phyloP scores from a whole-genome alignment of 2,888 invertebrate species.

The Eupithecia tripunctaria region DNA sequence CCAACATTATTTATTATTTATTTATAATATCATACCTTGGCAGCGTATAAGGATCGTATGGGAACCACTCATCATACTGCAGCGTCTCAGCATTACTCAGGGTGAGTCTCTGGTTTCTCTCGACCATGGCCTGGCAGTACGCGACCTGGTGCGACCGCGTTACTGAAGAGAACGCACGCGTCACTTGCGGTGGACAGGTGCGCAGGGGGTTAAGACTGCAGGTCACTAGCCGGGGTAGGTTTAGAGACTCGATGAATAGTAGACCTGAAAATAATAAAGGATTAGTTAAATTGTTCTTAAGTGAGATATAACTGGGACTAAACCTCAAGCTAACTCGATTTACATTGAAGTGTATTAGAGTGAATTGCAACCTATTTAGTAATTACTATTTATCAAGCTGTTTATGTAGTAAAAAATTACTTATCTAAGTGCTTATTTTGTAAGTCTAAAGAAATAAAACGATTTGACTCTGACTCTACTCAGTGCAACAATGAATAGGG shows the following conservation, averaged over 20 bases:
- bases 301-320: no score
- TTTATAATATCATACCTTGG: slow-evolving; percentile 63
- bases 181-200: slow-evolving; percentile 90
- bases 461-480: no score
- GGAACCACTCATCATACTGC: slow-evolving; percentile 91
- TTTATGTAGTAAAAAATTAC: no score
- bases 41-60: slow-evolving; percentile 95
- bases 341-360: no score
- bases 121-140: slow-evolving; percentile 95
- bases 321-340: no score
- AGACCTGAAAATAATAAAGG: slow-evolving; percentile 84
- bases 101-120: slow-evolving; percentile 89
- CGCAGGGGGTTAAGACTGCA: slow-evolving; percentile 94
- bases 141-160: slow-evolving; percentile 94
- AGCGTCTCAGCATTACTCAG: slow-evolving; percentile 69
- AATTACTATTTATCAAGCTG: no score
- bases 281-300: neutral
- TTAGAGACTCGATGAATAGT: slow-evolving; percentile 91
- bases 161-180: slow-evolving; percentile 91
- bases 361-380: no score
- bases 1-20: no score
- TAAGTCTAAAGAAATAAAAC: no score
- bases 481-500: no score
- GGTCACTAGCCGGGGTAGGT: slow-evolving; percentile 93
- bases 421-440: no score